Percentiles rank a stretch among this genome's conserved stretches.
These are phyloP conservation scores for Eupithecia exiguata DNA, from an alignment of 2,888 invertebrate genomes.

Conservation along the genomic window DNA sequence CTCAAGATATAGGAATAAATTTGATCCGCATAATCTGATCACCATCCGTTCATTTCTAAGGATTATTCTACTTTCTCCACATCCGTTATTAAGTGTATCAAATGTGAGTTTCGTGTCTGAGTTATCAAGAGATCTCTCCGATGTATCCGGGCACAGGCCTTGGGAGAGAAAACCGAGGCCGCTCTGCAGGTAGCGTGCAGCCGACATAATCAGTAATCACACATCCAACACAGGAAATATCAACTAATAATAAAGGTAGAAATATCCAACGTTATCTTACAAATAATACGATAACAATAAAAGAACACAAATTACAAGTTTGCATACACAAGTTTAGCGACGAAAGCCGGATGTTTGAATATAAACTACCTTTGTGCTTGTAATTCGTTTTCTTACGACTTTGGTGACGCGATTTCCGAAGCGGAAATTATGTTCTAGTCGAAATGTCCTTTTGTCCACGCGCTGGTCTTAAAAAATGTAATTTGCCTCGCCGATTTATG, in stretches of 20 bases:
- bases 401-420: conserved; percentile 63
- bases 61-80: conserved; percentile 60
- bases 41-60: conserved; percentile 50
- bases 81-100: conserved; percentile 48
- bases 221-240: conserved; percentile 37
- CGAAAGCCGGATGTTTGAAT: conserved; percentile 78
- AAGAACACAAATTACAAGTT: conserved; percentile 40
- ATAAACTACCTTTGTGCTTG: conserved; percentile 71
- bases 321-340: conserved; percentile 44
- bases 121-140: conserved; percentile 74
- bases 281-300: conserved; percentile 38
- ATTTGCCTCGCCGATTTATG: conserved; percentile 63
- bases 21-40: conserved; percentile 36
- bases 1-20: conserved; percentile 26
- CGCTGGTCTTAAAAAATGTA: conserved; percentile 55
- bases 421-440: conserved; percentile 69
- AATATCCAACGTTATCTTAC: conserved; percentile 34
- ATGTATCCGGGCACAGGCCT: conserved; percentile 70
- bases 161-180: conserved; percentile 70
- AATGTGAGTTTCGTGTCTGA: conserved; percentile 64
- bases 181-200: conserved; percentile 63
- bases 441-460: conserved; percentile 60
- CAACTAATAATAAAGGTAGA: conserved; percentile 15
- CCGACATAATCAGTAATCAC: conserved; percentile 43
- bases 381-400: conserved; percentile 63